phyloP scores from a whole-genome alignment of 2,888 invertebrate genomes.

The Onthophagus sagittarius region DNA sequence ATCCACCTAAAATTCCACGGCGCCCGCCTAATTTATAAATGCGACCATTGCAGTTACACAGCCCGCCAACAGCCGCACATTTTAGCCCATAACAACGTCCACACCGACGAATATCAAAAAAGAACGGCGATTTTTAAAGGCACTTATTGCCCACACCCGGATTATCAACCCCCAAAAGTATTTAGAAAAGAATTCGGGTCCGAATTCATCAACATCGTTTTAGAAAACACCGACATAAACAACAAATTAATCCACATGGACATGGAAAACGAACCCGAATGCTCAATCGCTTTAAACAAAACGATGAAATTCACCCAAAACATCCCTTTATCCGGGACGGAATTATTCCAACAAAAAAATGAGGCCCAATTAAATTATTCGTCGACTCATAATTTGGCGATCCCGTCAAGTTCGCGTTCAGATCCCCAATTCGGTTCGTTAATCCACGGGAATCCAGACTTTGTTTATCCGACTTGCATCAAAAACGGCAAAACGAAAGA shows the following conservation, averaged over 20 bases:
- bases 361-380: conserved; percentile 55
- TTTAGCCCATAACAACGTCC: conserved; percentile 65
- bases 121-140: conserved; percentile 66
- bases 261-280: conserved; percentile 28
- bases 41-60: conserved; percentile 74
- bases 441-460: conserved; percentile 73
- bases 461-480: conserved; percentile 69
- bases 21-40: conserved; percentile 60
- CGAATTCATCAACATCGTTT: conserved; percentile 50
- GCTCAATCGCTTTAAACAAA: conserved; percentile 22
- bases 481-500: conserved; percentile 72
- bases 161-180: conserved; percentile 60
- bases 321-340: conserved; percentile 62
- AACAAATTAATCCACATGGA: conserved; percentile 12
- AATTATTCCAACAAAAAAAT: conserved; percentile 61
- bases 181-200: conserved; percentile 39
- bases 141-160: conserved; percentile 60
- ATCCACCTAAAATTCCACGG: conserved; percentile 71
- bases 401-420: conserved; percentile 47
- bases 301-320: conserved; percentile 39
- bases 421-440: conserved; percentile 66
- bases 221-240: conserved; percentile 28
- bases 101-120: conserved; percentile 74
- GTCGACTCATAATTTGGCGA: conserved; percentile 20
- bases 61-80: conserved; percentile 68